These are phyloP conservation scores for Harpalus rubripes DNA, from an alignment of 2,888 invertebrate genomes.

Conservation along the genomic window DNA sequence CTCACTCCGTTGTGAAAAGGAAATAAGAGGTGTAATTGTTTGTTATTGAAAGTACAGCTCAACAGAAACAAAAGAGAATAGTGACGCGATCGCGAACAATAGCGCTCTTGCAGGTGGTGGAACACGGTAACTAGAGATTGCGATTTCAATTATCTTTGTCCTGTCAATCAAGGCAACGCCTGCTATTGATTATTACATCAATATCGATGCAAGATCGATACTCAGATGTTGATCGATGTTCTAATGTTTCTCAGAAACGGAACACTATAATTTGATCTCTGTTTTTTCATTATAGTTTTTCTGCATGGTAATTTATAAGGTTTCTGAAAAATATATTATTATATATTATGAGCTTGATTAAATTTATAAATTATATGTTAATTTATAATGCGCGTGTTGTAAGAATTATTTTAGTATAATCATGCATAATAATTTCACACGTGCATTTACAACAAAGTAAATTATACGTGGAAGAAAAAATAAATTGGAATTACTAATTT, in stretches of 20 bases:
- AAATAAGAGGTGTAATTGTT: conserved; percentile 65
- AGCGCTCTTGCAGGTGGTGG: conserved; percentile 47
- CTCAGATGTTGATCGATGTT: conserved; percentile 38
- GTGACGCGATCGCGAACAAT: conserved; percentile 35
- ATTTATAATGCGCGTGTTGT: not conserved
- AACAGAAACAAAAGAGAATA: conserved; percentile 50
- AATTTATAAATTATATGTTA: not conserved
- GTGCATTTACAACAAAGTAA: no score
- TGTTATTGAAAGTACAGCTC: conserved; percentile 61
- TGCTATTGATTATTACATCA: conserved; percentile 65
- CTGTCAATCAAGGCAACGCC: conserved; percentile 64
- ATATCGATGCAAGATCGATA: conserved; percentile 56
- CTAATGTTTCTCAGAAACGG: conserved; percentile 2
- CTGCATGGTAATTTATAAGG: not conserved
- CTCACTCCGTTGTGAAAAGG: conserved; percentile 31
- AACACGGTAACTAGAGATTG: conserved; percentile 60
- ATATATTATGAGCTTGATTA: not conserved
- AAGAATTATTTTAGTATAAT: not conserved
- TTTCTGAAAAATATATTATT: not conserved
- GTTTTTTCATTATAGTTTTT: not conserved
- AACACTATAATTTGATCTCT: not conserved
- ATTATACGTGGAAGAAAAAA: no score
- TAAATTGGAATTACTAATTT: no score
- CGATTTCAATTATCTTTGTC: conserved; percentile 65
- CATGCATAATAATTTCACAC: no score